phyloP scores from a whole-genome alignment of 2,888 invertebrate species.

The Drosophila pseudotalamancana region DNA sequence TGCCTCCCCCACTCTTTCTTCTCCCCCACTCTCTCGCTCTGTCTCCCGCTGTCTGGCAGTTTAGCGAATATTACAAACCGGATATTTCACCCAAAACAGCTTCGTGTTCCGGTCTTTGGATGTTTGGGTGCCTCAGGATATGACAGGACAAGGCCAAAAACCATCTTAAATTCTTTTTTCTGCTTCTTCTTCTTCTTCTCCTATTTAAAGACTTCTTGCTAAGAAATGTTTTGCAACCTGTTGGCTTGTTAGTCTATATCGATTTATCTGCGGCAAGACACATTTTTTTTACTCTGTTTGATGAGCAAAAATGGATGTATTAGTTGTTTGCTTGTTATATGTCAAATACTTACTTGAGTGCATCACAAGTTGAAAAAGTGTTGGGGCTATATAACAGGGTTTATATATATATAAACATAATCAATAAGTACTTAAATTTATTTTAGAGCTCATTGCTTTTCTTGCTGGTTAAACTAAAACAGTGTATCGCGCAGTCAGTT shows the following conservation, averaged over 20 bases:
- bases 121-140: constrained; percentile 16
- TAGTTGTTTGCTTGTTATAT: no score
- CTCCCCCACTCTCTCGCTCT: background rate
- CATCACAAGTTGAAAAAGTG: no score
- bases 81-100: constrained; percentile 34
- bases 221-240: background rate
- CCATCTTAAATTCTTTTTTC: constrained; percentile 44
- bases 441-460: no score
- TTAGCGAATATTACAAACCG: constrained; percentile 52
- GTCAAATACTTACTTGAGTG: no score
- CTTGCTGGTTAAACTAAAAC: no score
- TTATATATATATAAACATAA: no score
- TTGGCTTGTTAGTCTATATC: background rate
- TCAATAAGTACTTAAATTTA: no score
- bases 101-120: constrained; percentile 42
- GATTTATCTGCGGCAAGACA: background rate
- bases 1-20: no score
- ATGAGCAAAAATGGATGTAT: no score
- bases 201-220: constrained; percentile 9
- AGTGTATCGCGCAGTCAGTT: no score
- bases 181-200: no score
- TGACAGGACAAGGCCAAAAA: constrained; percentile 30
- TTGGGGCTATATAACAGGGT: no score
- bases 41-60: constrained; percentile 30
- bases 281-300: background rate